A percentile compares a stretch with the other conserved stretches of the same genome.
These are phyloP conservation scores for Troilus luridus DNA, from an alignment of 2,888 invertebrate genomes.

Conservation along the genomic window DNA sequence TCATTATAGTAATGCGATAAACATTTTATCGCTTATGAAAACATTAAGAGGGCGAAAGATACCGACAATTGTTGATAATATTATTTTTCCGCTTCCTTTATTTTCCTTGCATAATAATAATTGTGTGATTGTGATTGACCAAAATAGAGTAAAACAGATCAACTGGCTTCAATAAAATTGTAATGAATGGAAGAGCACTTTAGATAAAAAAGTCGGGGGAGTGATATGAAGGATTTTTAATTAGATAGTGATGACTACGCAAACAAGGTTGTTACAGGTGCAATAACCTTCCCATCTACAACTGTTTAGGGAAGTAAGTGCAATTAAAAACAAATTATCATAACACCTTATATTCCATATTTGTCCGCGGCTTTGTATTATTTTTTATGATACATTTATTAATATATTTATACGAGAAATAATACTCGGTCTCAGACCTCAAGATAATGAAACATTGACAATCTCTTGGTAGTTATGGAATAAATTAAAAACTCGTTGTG, in stretches of 20 bases:
- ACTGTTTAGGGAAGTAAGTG: neutral
- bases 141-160: neutral
- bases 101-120: slow-evolving; percentile 3
- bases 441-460: no score
- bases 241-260: slow-evolving; percentile 27
- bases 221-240: slow-evolving; percentile 39
- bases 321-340: neutral
- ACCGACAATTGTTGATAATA: neutral
- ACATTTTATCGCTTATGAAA: neutral
- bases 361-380: neutral
- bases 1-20: neutral
- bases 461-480: no score
- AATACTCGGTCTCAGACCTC: no score
- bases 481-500: no score
- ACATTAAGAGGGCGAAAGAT: neutral
- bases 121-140: neutral
- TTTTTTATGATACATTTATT: no score
- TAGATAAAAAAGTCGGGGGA: slow-evolving; percentile 14
- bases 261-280: slow-evolving; percentile 7
- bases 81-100: neutral
- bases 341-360: neutral
- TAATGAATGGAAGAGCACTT: neutral
- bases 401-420: no score
- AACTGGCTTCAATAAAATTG: neutral
- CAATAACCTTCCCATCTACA: neutral